These are phyloP conservation scores for Dissostichus mawsoni DNA, from an alignment of 2,113 vertebrate genomes.

Conservation along the genomic window DNA sequence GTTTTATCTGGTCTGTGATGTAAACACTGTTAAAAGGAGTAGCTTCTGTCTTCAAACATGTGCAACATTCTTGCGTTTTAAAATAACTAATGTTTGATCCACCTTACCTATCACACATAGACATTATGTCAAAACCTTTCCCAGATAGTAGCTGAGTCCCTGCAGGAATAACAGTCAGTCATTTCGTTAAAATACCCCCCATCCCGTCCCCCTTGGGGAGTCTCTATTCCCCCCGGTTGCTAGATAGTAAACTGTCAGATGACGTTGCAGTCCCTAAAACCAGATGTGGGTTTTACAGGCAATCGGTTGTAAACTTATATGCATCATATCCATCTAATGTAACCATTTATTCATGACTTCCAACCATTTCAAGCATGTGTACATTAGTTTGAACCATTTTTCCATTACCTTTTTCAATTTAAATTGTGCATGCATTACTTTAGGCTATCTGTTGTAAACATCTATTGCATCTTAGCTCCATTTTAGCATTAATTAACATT, in stretches of 20 bases:
- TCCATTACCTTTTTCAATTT: too few species aligned
- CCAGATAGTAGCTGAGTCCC: constrained; percentile 30
- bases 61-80: background rate
- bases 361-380: too few species aligned
- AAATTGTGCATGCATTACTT: too few species aligned
- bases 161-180: constrained; percentile 47
- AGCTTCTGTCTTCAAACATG: constrained; percentile 5
- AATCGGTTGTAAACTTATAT: background rate
- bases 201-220: constrained; percentile 54
- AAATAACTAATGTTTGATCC: constrained; percentile 22
- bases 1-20: background rate
- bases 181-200: constrained; percentile 40
- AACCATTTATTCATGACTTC: too few species aligned
- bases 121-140: constrained; percentile 21
- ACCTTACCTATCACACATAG: constrained; percentile 45
- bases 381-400: too few species aligned
- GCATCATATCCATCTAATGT: too few species aligned
- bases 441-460: too few species aligned
- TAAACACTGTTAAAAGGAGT: constrained; percentile 2
- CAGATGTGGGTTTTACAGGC: constrained; percentile 28
- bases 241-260: constrained; percentile 3
- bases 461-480: too few species aligned
- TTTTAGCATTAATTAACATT: too few species aligned
- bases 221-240: background rate
- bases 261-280: constrained; percentile 2